Percentiles rank a stretch among this genome's conserved stretches.
These are phyloP conservation scores for Microctonus hyperodae DNA, from an alignment of 2,888 invertebrate genomes.

Conservation along the genomic window DNA sequence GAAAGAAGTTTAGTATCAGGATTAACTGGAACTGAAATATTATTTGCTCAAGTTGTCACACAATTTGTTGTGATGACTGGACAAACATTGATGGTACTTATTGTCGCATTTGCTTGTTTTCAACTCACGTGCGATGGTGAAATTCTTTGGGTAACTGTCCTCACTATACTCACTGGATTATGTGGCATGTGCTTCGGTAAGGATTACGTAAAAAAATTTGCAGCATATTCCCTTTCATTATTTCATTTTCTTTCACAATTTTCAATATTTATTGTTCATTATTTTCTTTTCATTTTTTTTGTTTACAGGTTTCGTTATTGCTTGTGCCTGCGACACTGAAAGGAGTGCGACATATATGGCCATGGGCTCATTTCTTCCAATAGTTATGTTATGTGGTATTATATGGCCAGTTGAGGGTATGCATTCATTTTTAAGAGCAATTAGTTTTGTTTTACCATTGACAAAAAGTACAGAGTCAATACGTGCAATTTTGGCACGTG, in stretches of 20 bases:
- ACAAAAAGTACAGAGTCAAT: slow-evolving; percentile 89
- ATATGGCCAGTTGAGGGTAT: slow-evolving; percentile 96
- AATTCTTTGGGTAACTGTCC: slow-evolving; percentile 74
- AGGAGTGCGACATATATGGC: slow-evolving; percentile 86
- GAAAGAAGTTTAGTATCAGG: slow-evolving; percentile 89
- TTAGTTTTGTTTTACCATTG: slow-evolving; percentile 81
- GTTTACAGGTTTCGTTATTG: slow-evolving; percentile 78
- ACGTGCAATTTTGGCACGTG: slow-evolving; percentile 83
- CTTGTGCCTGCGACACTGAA: slow-evolving; percentile 81
- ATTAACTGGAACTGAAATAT: slow-evolving; percentile 78
- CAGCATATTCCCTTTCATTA: slow-evolving; percentile 14
- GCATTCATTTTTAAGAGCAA: slow-evolving; percentile 75
- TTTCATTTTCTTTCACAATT: neutral
- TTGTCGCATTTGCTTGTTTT: slow-evolving; percentile 81
- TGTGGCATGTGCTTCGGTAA: slow-evolving; percentile 94
- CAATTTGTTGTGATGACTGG: slow-evolving; percentile 89
- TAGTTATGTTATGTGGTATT: slow-evolving; percentile 86
- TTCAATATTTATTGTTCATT: neutral
- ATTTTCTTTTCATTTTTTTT: neutral
- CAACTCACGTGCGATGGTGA: slow-evolving; percentile 80
- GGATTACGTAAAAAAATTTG: slow-evolving; percentile 40
- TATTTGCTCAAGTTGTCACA: slow-evolving; percentile 86
- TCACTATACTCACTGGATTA: slow-evolving; percentile 83
- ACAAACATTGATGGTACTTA: slow-evolving; percentile 80
- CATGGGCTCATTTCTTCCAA: slow-evolving; percentile 84